phyloP scores from a whole-genome alignment of 2,888 invertebrate species.

The Siphlonurus alternatus region DNA sequence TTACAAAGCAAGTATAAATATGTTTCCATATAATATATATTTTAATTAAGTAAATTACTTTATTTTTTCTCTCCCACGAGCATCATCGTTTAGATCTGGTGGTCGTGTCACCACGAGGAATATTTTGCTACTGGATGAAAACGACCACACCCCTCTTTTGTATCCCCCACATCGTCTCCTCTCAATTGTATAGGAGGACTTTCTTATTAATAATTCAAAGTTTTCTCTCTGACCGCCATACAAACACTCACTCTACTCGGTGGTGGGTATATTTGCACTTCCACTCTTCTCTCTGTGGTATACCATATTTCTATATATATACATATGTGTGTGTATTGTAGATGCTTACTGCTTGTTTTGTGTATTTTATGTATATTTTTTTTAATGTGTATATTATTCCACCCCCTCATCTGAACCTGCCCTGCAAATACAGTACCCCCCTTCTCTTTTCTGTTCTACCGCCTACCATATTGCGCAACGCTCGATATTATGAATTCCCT shows the following conservation, averaged over 20 bases:
- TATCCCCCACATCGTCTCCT: not conserved
- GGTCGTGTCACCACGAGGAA: not conserved
- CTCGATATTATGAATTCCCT: conserved; percentile 1
- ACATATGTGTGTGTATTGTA: not conserved
- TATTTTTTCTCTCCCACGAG: not conserved
- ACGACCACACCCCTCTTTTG: not conserved
- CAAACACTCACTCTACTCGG: not conserved
- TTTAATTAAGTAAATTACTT: not conserved
- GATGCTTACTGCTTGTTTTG: not conserved
- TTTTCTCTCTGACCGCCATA: not conserved
- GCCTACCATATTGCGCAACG: conserved; percentile 1
- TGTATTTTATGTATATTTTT: not conserved
- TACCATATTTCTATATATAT: too few relatives aligned
- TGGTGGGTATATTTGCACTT: not conserved
- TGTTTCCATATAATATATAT: too few relatives aligned
- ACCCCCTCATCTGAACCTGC: not conserved
- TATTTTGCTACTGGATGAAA: not conserved
- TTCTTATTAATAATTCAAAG: not conserved
- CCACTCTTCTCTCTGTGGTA: not conserved
- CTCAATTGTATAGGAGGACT: not conserved
- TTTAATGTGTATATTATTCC: not conserved
- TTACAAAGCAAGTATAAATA: too few relatives aligned
- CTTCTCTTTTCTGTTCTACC: not conserved
- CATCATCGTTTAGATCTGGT: not conserved
- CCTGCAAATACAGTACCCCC: not conserved